phyloP scores from a whole-genome alignment of 2,113 vertebrate genomes.

The Mionectes macconnelli region DNA sequence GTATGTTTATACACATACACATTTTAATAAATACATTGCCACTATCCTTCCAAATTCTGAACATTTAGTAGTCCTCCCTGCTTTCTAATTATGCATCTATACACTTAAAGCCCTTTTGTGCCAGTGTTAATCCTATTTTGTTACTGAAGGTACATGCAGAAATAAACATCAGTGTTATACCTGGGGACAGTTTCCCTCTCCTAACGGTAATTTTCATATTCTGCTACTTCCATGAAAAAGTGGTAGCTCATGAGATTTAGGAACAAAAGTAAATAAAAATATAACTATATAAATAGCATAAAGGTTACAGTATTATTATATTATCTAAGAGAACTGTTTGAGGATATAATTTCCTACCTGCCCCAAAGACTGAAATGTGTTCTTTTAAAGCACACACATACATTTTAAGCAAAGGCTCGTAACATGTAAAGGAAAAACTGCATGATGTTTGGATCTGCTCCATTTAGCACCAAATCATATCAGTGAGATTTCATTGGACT shows the following conservation, averaged over 20 bases:
- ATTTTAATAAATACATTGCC: neutral
- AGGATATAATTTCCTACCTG: neutral
- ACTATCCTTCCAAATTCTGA: neutral
- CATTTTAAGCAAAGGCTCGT: neutral
- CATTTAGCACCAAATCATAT: constrained; percentile 27
- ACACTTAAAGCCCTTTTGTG: neutral
- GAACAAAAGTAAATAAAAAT: neutral
- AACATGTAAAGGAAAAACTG: neutral
- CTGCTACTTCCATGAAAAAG: neutral
- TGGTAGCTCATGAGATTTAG: neutral
- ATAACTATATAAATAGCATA: neutral
- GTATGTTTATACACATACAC: neutral
- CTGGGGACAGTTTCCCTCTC: neutral
- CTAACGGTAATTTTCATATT: neutral
- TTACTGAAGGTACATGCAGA: neutral
- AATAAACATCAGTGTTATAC: neutral
- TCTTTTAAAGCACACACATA: neutral
- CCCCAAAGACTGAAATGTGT: neutral
- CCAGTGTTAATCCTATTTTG: neutral
- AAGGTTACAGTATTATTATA: neutral
- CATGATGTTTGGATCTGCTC: constrained; percentile 3
- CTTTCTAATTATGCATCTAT: neutral
- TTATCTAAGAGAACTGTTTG: neutral
- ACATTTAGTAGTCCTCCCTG: neutral
- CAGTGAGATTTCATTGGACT: constrained; percentile 12